phyloP scores from a whole-genome alignment of 1,140 invertebrate species.

The Neodiprion lecontei region DNA sequence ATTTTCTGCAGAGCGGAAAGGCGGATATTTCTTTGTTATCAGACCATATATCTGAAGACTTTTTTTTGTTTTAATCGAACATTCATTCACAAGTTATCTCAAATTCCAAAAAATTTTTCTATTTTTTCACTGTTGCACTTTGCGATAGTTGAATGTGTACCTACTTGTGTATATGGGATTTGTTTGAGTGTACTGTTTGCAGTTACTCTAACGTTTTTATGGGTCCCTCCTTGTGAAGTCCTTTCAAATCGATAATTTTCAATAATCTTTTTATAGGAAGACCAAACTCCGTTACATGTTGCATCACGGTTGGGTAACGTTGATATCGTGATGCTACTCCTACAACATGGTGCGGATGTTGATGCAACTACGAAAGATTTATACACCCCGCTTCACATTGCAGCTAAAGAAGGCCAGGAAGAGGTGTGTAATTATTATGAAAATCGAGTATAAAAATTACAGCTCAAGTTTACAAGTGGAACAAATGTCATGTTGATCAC shows the following conservation, averaged over 20 bases:
- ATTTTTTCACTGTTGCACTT: too few species aligned
- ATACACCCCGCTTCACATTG: slow-evolving; percentile 97
- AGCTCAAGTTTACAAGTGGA: slow-evolving; percentile 2
- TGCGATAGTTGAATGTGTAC: neutral
- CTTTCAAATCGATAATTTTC: too few species aligned
- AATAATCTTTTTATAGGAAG: slow-evolving; percentile 66
- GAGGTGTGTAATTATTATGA: slow-evolving; percentile 63
- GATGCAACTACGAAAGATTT: slow-evolving; percentile 91
- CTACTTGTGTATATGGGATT: slow-evolving; percentile 18
- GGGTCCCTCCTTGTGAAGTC: too few species aligned
- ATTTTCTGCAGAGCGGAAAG: slow-evolving; percentile 5
- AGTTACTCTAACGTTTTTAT: too few species aligned
- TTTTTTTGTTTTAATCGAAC: slow-evolving; percentile 13
- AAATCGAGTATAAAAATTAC: neutral
- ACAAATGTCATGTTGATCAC: neutral
- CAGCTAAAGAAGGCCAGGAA: slow-evolving; percentile 95
- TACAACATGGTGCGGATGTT: slow-evolving; percentile 89
- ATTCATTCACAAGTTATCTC: too few species aligned
- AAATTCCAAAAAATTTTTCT: too few species aligned
- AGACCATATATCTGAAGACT: slow-evolving; percentile 21
- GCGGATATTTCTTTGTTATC: slow-evolving; percentile 19
- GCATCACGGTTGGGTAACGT: slow-evolving; percentile 90
- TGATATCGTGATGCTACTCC: slow-evolving; percentile 89
- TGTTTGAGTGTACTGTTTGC: too few species aligned
- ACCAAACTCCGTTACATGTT: slow-evolving; percentile 94